Evolutionary conservation across 2,888 invertebrate species (phyloP), one percentile per base, ranked within the genome.

Genomic region (Tinea pellionella): DNA sequence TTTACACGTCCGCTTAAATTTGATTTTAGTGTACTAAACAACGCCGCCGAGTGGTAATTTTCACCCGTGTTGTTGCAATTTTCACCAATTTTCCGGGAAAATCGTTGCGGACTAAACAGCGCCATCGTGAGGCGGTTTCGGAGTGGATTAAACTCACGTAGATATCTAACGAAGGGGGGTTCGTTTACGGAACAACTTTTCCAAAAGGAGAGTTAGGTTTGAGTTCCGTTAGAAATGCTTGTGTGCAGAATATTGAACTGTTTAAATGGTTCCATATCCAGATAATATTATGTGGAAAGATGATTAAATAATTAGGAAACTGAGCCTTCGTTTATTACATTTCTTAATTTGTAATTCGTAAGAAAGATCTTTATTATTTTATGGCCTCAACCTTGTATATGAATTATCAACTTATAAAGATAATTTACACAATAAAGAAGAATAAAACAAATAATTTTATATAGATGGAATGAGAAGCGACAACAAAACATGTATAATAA

Each of bases 221-320:
- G 80, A 82, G 83, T 81, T 84, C 74, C 80, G 78, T 80, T 84
- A 80, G 75, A 78, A 84, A 82, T 81, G 78, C 81, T 77, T 78
- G 82, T 83, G 83, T 82, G 81, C 76, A 72, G 86, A 87, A 86
- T 87, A 86, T 85, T 82, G 86, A 86, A 85, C 85, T 84, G 83
- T 83, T 85, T 82, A 84, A 85, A 80, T 76, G 80, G 24, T 78
- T 82, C 79, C 37, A 80, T 82, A 80, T 79, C n/a, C n/a, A n/a
- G 78, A 80, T 77, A 74, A 73, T 70, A 74, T 73, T 75, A 15
- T 43, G 43, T 43, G n/a, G 7, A 47, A 18, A 16, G 9, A 37
- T 37, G 9, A 37, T 37, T 37, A 37, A 9, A 37, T 9, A 37
- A 37, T 37, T 37, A 37, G 9, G 2, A 37, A 37, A 37, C n/a